Evolutionary conservation across 2,113 vertebrate species (phyloP).

Genomic region (Dolichotis patagonum): DNA sequence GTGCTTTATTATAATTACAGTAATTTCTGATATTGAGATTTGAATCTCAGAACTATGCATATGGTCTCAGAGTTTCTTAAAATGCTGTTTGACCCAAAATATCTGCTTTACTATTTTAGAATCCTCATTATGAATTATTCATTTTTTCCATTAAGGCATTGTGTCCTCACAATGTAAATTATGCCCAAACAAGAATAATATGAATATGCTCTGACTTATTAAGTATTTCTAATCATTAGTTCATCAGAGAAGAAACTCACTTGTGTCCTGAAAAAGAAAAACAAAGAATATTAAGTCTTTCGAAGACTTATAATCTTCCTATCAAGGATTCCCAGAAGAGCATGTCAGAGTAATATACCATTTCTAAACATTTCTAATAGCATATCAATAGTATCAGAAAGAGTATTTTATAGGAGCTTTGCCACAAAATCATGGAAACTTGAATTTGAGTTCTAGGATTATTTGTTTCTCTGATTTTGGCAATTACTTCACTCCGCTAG

Average conservation of each 20-base stretch:
- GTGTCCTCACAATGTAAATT: neutral
- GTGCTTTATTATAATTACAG: neutral
- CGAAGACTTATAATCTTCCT: neutral
- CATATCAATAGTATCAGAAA: neutral
- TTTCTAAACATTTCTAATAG: neutral
- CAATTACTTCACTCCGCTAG: neutral
- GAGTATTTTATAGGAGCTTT: neutral
- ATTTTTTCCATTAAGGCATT: neutral
- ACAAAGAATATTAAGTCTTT: neutral
- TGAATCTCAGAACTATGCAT: neutral
- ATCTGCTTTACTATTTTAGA: neutral
- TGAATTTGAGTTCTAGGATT: neutral
- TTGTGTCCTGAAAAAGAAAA: neutral
- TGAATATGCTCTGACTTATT: neutral
- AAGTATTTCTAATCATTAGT: constrained; percentile 34
- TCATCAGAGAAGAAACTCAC: neutral
- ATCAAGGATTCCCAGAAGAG: neutral
- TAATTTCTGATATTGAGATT: neutral
- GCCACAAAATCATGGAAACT: neutral
- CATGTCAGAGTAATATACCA: neutral
- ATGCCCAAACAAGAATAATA: neutral
- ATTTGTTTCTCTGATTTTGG: neutral
- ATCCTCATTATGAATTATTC: neutral
- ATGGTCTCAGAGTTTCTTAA: neutral
- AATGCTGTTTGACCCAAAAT: neutral